Evolutionary conservation across 1,140 invertebrate species (phyloP).

Genomic region (Cecropterus lyciades): DNA sequence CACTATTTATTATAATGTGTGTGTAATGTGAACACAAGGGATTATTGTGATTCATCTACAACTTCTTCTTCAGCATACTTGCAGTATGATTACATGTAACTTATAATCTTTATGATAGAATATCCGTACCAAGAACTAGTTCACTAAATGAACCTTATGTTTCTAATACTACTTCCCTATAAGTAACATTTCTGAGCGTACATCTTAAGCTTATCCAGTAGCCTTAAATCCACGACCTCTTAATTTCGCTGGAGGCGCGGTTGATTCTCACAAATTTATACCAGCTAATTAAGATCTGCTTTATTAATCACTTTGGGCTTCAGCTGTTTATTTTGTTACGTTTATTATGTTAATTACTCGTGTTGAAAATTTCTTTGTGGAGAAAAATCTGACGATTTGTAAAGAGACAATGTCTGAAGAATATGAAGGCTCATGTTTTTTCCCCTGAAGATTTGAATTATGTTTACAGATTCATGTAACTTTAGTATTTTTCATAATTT

Average conservation of each 20-base stretch:
- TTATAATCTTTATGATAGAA: too few species aligned
- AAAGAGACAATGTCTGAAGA: background rate
- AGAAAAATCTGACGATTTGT: slow-evolving; percentile 10
- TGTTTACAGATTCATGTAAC: too few species aligned
- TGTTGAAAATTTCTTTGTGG: slow-evolving; percentile 3
- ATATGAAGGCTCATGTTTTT: background rate
- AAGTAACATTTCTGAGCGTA: background rate
- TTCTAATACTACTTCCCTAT: background rate
- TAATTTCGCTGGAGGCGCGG: slow-evolving; percentile 44
- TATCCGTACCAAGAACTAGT: too few species aligned
- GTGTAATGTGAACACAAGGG: too few species aligned
- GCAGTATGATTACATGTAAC: too few species aligned
- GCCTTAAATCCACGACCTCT: slow-evolving; percentile 8
- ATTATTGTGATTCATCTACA: too few species aligned
- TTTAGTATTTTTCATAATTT: too few species aligned
- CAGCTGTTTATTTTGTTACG: slow-evolving; percentile 36
- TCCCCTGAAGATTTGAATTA: too few species aligned
- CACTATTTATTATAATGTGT: too few species aligned
- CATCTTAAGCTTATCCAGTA: slow-evolving; percentile 21
- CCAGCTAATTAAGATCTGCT: slow-evolving; percentile 62
- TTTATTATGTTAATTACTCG: slow-evolving; percentile 11
- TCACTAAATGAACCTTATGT: too few species aligned
- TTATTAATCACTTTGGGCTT: slow-evolving; percentile 61
- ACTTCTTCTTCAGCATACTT: too few species aligned
- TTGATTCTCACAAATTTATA: slow-evolving; percentile 60